phyloP scores from a whole-genome alignment of 2,888 invertebrate species.

The Phlogophora meticulosa region DNA sequence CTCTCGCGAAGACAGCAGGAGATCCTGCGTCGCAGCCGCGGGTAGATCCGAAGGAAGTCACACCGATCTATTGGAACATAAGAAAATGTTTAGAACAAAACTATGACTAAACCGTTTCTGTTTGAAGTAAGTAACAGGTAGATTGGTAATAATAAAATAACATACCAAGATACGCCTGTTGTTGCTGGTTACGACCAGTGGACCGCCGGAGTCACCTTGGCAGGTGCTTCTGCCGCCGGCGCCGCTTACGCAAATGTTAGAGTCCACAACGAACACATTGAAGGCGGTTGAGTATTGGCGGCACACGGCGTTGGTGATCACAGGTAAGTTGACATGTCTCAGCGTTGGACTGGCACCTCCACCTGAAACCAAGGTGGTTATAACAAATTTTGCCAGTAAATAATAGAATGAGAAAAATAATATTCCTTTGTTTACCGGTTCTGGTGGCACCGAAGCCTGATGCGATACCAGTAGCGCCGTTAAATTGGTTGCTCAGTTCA shows the following conservation, averaged over 20 bases:
- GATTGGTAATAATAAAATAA: neutral
- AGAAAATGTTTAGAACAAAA: neutral
- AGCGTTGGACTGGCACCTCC: slow-evolving; percentile 1
- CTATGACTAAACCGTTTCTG: neutral
- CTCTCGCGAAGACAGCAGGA: slow-evolving; percentile 72
- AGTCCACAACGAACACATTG: slow-evolving; percentile 55
- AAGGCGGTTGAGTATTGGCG: neutral
- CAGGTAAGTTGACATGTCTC: slow-evolving; percentile 23
- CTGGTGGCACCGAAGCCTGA: slow-evolving; percentile 76
- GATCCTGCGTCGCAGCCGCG: slow-evolving; percentile 67
- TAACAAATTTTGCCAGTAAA: neutral
- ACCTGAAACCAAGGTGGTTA: neutral
- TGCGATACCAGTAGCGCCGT: slow-evolving; percentile 70
- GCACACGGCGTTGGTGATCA: slow-evolving; percentile 28
- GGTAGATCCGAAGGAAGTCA: slow-evolving; percentile 54
- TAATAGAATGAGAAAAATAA: neutral
- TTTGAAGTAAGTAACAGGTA: no score
- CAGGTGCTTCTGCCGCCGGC: slow-evolving; percentile 66
- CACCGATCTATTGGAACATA: slow-evolving; percentile 3
- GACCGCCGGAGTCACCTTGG: slow-evolving; percentile 75
- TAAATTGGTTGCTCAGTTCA: slow-evolving; percentile 68
- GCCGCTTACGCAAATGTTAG: slow-evolving; percentile 73
- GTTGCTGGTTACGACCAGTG: slow-evolving; percentile 64
- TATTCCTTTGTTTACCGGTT: slow-evolving; percentile 61
- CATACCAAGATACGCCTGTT: slow-evolving; percentile 65